phyloP scores from a whole-genome alignment of 2,888 invertebrate species.

The Drosophila meridiana region DNA sequence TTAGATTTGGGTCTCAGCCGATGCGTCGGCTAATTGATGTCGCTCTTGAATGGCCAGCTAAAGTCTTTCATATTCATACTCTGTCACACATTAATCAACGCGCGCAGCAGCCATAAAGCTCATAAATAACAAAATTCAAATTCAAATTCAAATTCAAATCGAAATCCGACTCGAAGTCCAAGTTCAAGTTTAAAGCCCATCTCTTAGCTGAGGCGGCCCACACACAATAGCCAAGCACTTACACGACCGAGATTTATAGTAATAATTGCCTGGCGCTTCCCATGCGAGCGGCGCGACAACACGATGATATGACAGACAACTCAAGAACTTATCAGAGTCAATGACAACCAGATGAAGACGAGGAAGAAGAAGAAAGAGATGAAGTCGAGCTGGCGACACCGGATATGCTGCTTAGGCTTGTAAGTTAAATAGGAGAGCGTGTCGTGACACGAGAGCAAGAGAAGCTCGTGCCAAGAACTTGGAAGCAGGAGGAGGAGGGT shows the following conservation, averaged over 20 bases:
- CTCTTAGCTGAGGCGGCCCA: slow-evolving; percentile 56
- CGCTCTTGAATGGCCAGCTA: slow-evolving; percentile 64
- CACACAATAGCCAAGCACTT: slow-evolving; percentile 55
- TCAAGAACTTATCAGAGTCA: slow-evolving; percentile 66
- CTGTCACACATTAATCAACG: slow-evolving; percentile 72
- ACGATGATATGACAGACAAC: slow-evolving; percentile 81
- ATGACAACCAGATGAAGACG: slow-evolving; percentile 19
- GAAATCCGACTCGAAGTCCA: slow-evolving; percentile 11
- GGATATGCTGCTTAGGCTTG: slow-evolving; percentile 46
- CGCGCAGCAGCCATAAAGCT: slow-evolving; percentile 55
- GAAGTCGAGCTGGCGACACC: slow-evolving; percentile 28
- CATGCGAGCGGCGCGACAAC: slow-evolving; percentile 77
- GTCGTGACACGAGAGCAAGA: slow-evolving; percentile 6
- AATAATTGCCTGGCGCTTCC: slow-evolving; percentile 64
- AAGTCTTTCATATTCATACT: slow-evolving; percentile 74
- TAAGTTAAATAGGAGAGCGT: neutral
- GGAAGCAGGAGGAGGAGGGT: neutral
- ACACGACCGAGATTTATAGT: slow-evolving; percentile 29
- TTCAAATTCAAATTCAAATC: slow-evolving; percentile 12
- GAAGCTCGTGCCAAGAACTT: neutral
- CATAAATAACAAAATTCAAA: slow-evolving; percentile 61
- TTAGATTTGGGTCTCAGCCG: slow-evolving; percentile 48
- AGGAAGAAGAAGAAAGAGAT: slow-evolving; percentile 12
- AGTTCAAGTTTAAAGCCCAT: slow-evolving; percentile 18
- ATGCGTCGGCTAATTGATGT: slow-evolving; percentile 67